These are phyloP conservation scores for Hermetia illucens DNA, from an alignment of 1,140 invertebrate species.

Conservation along the genomic window DNA sequence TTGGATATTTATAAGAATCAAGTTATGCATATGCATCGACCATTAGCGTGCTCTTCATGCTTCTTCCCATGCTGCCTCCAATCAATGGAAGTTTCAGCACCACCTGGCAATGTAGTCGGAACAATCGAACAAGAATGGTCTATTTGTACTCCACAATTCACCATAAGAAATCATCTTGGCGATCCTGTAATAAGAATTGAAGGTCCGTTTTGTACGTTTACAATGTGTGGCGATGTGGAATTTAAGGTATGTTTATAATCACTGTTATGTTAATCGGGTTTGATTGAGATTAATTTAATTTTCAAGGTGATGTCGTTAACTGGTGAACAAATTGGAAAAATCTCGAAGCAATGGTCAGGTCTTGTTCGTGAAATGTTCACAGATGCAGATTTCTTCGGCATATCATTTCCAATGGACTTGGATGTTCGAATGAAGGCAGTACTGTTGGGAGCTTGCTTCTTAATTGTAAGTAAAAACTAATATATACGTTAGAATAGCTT, in stretches of 20 bases:
- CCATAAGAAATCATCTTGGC: constrained; percentile 61
- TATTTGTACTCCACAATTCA: constrained; percentile 59
- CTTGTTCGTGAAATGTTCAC: constrained; percentile 54
- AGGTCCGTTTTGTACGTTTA: constrained; percentile 69
- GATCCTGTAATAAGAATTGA: constrained; percentile 67
- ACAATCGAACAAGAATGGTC: constrained; percentile 76
- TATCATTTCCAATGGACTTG: constrained; percentile 64
- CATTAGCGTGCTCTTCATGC: constrained; percentile 61
- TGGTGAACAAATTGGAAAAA: constrained; percentile 52
- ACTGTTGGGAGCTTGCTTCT: constrained; percentile 54
- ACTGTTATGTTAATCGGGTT: neutral
- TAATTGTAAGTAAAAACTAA: constrained; percentile 45
- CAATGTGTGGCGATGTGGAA: constrained; percentile 66
- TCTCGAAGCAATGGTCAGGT: constrained; percentile 65
- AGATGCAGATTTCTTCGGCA: constrained; percentile 63
- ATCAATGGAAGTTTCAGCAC: constrained; percentile 60
- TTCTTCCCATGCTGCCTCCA: constrained; percentile 77
- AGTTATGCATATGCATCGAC: constrained; percentile 57
- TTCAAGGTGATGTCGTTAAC: constrained; percentile 45
- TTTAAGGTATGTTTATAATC: constrained; percentile 36
- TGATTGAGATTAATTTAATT: neutral
- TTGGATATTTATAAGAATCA: constrained; percentile 63
- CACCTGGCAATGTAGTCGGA: constrained; percentile 58
- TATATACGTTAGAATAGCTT: neutral
- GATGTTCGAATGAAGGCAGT: constrained; percentile 71